phyloP scores from a whole-genome alignment of 2,797 vertebrate genomes.

The Diplodus sargus region DNA sequence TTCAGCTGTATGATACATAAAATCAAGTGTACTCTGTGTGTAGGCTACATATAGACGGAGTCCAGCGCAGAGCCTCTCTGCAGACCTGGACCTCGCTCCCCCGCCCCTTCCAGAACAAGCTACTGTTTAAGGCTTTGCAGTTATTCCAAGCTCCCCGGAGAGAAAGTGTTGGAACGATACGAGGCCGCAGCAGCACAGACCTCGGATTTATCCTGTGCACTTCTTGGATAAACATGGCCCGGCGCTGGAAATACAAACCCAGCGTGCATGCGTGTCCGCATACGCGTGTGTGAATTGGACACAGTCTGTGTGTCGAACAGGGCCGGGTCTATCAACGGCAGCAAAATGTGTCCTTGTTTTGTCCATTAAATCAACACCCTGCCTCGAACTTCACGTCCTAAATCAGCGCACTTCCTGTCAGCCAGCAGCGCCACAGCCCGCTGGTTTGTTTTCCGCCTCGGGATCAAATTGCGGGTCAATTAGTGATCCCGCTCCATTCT shows the following conservation, averaged over 20 bases:
- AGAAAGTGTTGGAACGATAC: constrained; percentile 76
- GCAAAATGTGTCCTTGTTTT: constrained; percentile 67
- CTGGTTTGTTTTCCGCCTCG: constrained; percentile 16
- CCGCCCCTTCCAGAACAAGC: constrained; percentile 60
- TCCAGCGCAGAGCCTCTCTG: constrained; percentile 36
- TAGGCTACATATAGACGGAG: not conserved
- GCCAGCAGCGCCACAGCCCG: constrained; percentile 24
- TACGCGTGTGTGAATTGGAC: constrained; percentile 67
- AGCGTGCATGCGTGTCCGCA: constrained; percentile 43
- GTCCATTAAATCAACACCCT: constrained; percentile 58
- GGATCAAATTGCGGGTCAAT: constrained; percentile 38
- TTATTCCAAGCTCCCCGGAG: constrained; percentile 82
- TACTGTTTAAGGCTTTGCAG: constrained; percentile 81
- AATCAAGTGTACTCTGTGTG: not conserved
- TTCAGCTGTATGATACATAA: not conserved
- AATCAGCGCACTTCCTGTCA: constrained; percentile 53
- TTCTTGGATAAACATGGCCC: constrained; percentile 81
- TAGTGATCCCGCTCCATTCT: not conserved
- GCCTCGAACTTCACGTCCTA: constrained; percentile 21
- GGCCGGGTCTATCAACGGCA: constrained; percentile 46
- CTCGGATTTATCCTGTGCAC: constrained; percentile 76
- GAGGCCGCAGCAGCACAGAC: constrained; percentile 76
- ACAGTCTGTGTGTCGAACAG: constrained; percentile 67
- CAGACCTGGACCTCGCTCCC: constrained; percentile 28
- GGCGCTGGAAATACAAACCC: constrained; percentile 80